Percentiles rank a stretch among this genome's conserved stretches.
phyloP scores from a whole-genome alignment of 2,888 invertebrate genomes.

The Lamellibrachia satsuma region DNA sequence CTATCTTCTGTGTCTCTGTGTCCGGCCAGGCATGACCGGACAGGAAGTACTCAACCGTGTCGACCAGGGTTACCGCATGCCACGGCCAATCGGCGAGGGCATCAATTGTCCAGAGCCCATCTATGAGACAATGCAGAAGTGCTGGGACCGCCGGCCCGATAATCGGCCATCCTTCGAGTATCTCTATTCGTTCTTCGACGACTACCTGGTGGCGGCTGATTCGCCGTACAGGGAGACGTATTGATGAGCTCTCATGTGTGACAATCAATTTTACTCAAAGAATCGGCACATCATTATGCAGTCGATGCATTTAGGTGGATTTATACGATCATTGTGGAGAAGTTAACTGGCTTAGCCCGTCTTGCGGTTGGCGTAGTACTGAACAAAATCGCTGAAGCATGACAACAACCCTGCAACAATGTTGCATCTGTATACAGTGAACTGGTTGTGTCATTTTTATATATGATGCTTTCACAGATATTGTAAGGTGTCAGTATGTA shows the following conservation, averaged over 20 bases:
- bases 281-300: background rate
- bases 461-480: background rate
- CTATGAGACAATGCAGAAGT: slow-evolving; percentile 85
- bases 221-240: slow-evolving; percentile 57
- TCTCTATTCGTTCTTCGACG: slow-evolving; percentile 64
- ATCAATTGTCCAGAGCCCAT: slow-evolving; percentile 85
- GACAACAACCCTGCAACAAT: background rate
- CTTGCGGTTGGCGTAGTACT: background rate
- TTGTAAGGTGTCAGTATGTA: no score
- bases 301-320: slow-evolving; percentile 11
- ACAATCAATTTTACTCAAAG: background rate
- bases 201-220: slow-evolving; percentile 61
- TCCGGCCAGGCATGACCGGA: slow-evolving; percentile 35
- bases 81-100: slow-evolving; percentile 76
- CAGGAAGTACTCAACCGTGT: slow-evolving; percentile 81
- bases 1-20: background rate
- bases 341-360: background rate
- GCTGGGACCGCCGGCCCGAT: slow-evolving; percentile 76
- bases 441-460: background rate
- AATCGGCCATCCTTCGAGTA: slow-evolving; percentile 97
- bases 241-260: background rate
- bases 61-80: slow-evolving; percentile 96
- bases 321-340: background rate
- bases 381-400: background rate
- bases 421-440: background rate